Evolutionary conservation across 2,888 invertebrate genomes (phyloP).

Genomic region (Zootermopsis nevadensis): DNA sequence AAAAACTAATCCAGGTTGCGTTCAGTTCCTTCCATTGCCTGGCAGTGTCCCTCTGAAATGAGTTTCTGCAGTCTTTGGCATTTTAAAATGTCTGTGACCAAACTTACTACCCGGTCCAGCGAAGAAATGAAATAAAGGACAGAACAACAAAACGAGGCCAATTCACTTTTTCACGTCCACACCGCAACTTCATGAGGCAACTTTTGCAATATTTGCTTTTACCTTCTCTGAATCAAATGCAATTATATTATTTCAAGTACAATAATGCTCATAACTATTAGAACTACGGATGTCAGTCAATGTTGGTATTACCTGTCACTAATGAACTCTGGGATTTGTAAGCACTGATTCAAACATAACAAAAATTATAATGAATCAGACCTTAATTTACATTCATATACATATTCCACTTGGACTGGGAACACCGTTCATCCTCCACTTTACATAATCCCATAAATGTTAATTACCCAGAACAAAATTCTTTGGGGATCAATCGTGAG

Average conservation of each 20-base stretch:
- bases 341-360: too few relatives aligned
- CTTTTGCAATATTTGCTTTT: background rate
- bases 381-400: too few relatives aligned
- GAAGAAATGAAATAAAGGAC: background rate
- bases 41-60: constrained; percentile 31
- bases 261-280: constrained; percentile 11
- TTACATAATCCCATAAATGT: too few relatives aligned
- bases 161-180: background rate
- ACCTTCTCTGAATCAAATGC: background rate
- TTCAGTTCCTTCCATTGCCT: background rate
- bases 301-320: too few relatives aligned
- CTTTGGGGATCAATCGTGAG: too few relatives aligned
- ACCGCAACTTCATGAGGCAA: background rate
- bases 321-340: too few relatives aligned
- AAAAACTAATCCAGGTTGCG: too few relatives aligned
- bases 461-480: too few relatives aligned
- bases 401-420: too few relatives aligned
- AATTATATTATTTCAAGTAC: background rate
- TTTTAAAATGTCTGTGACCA: constrained; percentile 34
- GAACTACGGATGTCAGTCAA: background rate
- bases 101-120: background rate
- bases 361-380: too few relatives aligned
- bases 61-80: constrained; percentile 36
- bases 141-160: background rate
- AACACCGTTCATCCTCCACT: too few relatives aligned